Percentiles rank a stretch among this genome's conserved stretches.
Evolutionary conservation across 2,797 vertebrate species (phyloP).

Genomic region (Pseudocheirus occidentalis): DNA sequence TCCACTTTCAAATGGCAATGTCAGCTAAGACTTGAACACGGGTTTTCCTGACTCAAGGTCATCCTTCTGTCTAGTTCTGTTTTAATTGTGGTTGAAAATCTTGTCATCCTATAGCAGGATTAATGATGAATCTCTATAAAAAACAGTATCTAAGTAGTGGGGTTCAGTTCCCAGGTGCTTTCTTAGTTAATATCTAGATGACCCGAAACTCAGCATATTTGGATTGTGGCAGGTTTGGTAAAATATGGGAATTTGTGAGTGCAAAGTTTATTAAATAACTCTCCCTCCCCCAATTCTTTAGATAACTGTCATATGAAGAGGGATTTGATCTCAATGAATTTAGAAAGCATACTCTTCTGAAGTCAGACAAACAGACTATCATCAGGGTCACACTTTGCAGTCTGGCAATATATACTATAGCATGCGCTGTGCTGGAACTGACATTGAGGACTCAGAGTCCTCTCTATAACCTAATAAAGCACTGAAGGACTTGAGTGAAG

Average conservation of each 20-base stretch:
- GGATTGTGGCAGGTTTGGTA: not conserved
- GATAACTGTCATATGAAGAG: too few species aligned
- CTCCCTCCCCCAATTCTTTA: not conserved
- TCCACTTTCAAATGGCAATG: too few species aligned
- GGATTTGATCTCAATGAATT: not conserved
- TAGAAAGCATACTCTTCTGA: not conserved
- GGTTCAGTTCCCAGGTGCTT: not conserved
- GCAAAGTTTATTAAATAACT: not conserved
- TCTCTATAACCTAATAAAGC: not conserved
- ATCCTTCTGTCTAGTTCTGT: not conserved
- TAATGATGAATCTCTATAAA: not conserved
- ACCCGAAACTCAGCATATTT: not conserved
- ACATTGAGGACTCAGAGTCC: not conserved
- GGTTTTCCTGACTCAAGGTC: not conserved
- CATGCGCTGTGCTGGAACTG: not conserved
- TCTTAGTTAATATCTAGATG: not conserved
- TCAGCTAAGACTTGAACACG: not conserved
- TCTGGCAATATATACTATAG: not conserved
- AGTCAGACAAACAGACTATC: not conserved
- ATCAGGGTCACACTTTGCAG: not conserved
- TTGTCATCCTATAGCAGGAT: not conserved
- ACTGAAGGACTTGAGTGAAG: not conserved
- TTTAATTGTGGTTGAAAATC: not conserved
- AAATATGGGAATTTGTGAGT: not conserved
- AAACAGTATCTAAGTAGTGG: not conserved